Conservation (phyloP, 2,113 vertebrate species). For the Chamaetylas fuelleborni region DNA sequence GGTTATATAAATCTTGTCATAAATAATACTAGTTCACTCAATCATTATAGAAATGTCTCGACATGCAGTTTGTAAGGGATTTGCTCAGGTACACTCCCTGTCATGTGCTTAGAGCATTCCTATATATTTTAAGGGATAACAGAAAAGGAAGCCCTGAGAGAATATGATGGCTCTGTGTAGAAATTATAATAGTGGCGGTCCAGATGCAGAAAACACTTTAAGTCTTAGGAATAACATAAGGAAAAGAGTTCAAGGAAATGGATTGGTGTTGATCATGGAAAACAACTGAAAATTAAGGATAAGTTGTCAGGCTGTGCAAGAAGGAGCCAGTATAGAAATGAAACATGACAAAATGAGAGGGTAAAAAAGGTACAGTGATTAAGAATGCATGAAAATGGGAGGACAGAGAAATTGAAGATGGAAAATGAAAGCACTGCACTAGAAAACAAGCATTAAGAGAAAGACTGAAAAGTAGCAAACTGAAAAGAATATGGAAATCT, state of each 20-base stretch:
- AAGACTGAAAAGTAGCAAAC: not conserved
- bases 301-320: not conserved
- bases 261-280: not conserved
- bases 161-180: not conserved
- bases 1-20: slow-evolving; percentile 56
- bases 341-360: not conserved
- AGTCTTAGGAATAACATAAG: not conserved
- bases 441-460: not conserved
- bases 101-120: not conserved
- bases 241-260: not conserved
- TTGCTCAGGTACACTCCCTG: not conserved
- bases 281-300: not conserved
- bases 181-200: not conserved
- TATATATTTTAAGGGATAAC: not conserved
- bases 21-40: not conserved
- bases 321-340: not conserved
- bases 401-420: not conserved
- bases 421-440: not conserved
- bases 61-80: slow-evolving; percentile 11
- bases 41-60: slow-evolving; percentile 17
- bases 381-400: not conserved
- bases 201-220: not conserved
- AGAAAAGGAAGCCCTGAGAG: not conserved
- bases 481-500: not conserved
- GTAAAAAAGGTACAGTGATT: not conserved